phyloP scores from a whole-genome alignment of 2,888 invertebrate species.

The Cryptocheilus praepositus region DNA sequence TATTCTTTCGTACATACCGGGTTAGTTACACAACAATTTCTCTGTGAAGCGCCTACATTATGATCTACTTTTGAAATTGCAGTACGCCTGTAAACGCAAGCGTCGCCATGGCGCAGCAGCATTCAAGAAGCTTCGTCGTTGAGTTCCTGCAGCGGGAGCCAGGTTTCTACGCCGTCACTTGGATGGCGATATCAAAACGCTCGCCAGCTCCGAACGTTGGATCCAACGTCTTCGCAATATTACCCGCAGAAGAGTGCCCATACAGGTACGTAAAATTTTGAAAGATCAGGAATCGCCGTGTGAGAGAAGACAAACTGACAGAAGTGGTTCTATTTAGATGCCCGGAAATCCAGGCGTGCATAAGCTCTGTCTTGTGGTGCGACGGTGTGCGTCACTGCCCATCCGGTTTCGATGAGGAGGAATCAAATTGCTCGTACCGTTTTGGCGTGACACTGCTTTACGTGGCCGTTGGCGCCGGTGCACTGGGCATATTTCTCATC shows the following conservation, averaged over 20 bases:
- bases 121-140: slow-evolving; percentile 83
- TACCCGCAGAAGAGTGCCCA: slow-evolving; percentile 79
- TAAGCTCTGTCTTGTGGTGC: slow-evolving; percentile 87
- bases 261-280: slow-evolving; percentile 77
- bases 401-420: slow-evolving; percentile 88
- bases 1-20: too few species aligned
- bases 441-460: slow-evolving; percentile 82
- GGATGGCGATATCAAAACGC: slow-evolving; percentile 87
- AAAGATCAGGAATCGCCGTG: neutral
- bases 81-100: slow-evolving; percentile 42
- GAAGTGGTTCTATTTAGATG: slow-evolving; percentile 77
- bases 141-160: slow-evolving; percentile 85
- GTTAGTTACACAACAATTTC: too few species aligned
- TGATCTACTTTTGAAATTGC: neutral
- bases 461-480: slow-evolving; percentile 81
- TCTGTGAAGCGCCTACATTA: slow-evolving; percentile 54
- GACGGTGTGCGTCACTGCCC: slow-evolving; percentile 88
- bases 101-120: slow-evolving; percentile 68
- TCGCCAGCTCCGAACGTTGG: slow-evolving; percentile 71
- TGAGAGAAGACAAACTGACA: neutral
- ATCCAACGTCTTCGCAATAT: slow-evolving; percentile 60
- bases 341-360: slow-evolving; percentile 88
- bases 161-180: slow-evolving; percentile 84
- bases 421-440: slow-evolving; percentile 84
- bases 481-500: slow-evolving; percentile 79